These are phyloP conservation scores for Ceratina australensis DNA, from an alignment of 1,140 invertebrate genomes.

Conservation along the genomic window DNA sequence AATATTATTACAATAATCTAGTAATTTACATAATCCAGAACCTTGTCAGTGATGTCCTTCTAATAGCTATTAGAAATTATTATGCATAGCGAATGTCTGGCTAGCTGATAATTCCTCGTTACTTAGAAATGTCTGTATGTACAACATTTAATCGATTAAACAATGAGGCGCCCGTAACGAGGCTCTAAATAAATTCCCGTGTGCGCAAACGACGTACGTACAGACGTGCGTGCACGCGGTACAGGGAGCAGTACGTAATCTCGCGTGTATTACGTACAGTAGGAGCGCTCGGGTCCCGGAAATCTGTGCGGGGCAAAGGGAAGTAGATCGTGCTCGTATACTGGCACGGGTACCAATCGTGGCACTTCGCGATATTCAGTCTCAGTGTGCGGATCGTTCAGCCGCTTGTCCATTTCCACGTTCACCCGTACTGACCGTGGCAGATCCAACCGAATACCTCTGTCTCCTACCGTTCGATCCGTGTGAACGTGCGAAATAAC, in stretches of 20 bases:
- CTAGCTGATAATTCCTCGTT: neutral
- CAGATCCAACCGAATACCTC: neutral
- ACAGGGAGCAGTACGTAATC: neutral
- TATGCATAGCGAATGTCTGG: neutral
- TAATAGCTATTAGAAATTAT: neutral
- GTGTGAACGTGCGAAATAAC: slow-evolving; percentile 3
- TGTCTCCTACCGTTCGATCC: neutral
- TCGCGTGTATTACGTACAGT: neutral
- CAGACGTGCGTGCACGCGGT: too few relatives aligned
- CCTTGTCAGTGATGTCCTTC: too few relatives aligned
- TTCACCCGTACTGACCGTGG: neutral
- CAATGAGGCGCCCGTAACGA: neutral
- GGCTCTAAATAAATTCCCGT: neutral
- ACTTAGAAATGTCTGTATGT: neutral
- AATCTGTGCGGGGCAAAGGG: slow-evolving; percentile 39
- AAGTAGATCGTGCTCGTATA: slow-evolving; percentile 41
- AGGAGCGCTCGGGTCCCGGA: slow-evolving; percentile 8
- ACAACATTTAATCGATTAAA: slow-evolving; percentile 3
- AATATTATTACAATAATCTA: neutral
- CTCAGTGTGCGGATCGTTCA: slow-evolving; percentile 58
- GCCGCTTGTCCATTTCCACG: slow-evolving; percentile 10
- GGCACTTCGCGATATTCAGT: slow-evolving; percentile 65
- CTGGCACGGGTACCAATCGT: slow-evolving; percentile 64
- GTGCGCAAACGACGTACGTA: neutral
- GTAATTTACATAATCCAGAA: too few relatives aligned